phyloP scores from a whole-genome alignment of 2,888 invertebrate species.

The Mythimna loreyi region DNA sequence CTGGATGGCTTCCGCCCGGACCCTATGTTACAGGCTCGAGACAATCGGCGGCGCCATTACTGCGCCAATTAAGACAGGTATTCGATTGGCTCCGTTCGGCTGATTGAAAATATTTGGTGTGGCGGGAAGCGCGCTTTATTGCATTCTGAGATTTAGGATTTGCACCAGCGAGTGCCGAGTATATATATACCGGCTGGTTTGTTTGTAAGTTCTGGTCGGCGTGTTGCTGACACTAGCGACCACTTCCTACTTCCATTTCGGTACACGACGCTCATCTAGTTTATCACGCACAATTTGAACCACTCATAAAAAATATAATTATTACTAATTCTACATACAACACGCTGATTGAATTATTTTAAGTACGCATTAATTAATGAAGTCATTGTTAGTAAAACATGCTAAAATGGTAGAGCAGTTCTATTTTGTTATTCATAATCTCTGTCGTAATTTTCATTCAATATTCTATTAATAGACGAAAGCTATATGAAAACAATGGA shows the following conservation, averaged over 20 bases:
- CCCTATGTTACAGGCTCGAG: constrained; percentile 64
- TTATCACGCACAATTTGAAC: background rate
- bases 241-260: background rate
- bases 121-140: constrained; percentile 58
- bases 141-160: constrained; percentile 65
- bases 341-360: no score
- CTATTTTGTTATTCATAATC: no score
- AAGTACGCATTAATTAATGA: no score
- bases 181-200: background rate
- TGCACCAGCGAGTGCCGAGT: constrained; percentile 13
- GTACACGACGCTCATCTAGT: background rate
- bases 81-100: constrained; percentile 62
- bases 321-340: no score
- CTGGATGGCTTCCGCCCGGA: constrained; percentile 71
- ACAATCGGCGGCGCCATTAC: constrained; percentile 68
- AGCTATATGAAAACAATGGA: background rate
- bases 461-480: no score
- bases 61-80: constrained; percentile 71
- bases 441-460: no score
- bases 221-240: background rate
- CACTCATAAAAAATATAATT: background rate
- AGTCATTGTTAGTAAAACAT: no score
- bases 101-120: constrained; percentile 68
- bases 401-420: no score
- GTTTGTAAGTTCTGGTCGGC: background rate